Base-by-base conservation (phyloP, 30 jellyfish, hydroid and myxozoan species). In the Sanderia malayensis region DNA sequence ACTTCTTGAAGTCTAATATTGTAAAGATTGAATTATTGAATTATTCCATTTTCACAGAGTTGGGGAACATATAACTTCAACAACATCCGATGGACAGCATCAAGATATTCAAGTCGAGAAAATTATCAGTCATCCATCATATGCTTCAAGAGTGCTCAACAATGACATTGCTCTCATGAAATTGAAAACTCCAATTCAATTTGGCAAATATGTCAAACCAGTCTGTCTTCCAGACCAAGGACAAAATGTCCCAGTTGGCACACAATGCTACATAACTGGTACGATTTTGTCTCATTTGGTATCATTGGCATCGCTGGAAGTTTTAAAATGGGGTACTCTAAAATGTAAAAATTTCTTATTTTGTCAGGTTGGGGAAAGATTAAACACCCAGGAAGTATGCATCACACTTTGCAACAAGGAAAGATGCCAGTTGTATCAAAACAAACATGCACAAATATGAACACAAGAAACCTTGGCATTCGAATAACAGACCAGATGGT, bases 201-300 rank as follows among this genome's bases (percentile, higher is more conserved):
- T 89, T 41, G 81, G 73, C 10, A 67, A 88, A 25, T 63, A 33
- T 34, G 90, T 77, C 32, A 60, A 76, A 27, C 80, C 97, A 0
- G 97, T 79, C 30, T 89, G 97, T 71, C 58, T 89, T 32, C 97
- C 97, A 31, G 69, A 70, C 31, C 79, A 82, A 41, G 74, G 70
- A 2, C 72, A 77, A 22, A 81, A 53, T 31, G 86, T 83, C 15
- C 94, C 97, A 21, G 89, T 76, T 53, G 95, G 95, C 32, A 81
- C 95, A 30, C 61, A 74, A 33, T 89, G 97, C 87, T 89, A 29
- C 47, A 82, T 89, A 27, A 89, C 95, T 62, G 97, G 97, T 82
- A 76, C 8, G 8, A 41, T 8, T 8, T 41, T 15, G 15, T 15
- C 11, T 41, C 8, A 15, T 41, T 6, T 41, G 8, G 11, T 41